Percentiles rank a stretch among this genome's conserved stretches.
phyloP scores from a whole-genome alignment of 2,113 vertebrate genomes.

The Python bivittatus region DNA sequence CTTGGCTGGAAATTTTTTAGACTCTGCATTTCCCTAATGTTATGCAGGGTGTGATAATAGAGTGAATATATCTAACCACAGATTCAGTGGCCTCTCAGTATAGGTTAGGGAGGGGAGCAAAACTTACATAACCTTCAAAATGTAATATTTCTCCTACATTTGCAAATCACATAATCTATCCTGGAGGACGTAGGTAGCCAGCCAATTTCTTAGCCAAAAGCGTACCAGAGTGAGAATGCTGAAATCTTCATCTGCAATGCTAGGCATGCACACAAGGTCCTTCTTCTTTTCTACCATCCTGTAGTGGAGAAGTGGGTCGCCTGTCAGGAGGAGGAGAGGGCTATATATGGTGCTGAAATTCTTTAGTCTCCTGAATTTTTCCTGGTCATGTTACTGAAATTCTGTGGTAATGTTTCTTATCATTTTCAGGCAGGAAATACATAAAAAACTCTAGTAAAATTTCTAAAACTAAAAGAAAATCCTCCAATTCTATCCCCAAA shows the following conservation, averaged over 20 bases:
- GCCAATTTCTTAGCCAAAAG: background rate
- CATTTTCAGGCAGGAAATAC: too few species aligned
- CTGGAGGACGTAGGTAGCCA: background rate
- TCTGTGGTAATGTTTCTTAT: too few species aligned
- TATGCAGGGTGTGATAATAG: background rate
- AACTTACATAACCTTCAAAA: slow-evolving; percentile 7
- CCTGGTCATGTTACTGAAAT: too few species aligned
- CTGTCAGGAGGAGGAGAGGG: too few species aligned
- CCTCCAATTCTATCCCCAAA: too few species aligned
- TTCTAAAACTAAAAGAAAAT: too few species aligned
- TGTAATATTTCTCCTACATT: background rate
- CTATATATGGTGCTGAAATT: too few species aligned
- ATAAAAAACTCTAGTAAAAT: too few species aligned
- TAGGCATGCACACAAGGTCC: background rate
- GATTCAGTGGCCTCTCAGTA: slow-evolving; percentile 5
- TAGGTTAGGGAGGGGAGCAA: accelerated
- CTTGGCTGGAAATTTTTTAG: slow-evolving; percentile 40
- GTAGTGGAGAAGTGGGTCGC: too few species aligned
- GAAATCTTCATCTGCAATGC: background rate
- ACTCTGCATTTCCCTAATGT: slow-evolving; percentile 19
- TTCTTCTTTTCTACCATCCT: too few species aligned
- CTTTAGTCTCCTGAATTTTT: too few species aligned
- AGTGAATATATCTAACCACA: slow-evolving; percentile 18
- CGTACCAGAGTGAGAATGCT: background rate
- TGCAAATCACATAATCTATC: background rate